Base-by-base conservation (phyloP, 2,888 invertebrate genomes). In the Lycia hirtaria region DNA sequence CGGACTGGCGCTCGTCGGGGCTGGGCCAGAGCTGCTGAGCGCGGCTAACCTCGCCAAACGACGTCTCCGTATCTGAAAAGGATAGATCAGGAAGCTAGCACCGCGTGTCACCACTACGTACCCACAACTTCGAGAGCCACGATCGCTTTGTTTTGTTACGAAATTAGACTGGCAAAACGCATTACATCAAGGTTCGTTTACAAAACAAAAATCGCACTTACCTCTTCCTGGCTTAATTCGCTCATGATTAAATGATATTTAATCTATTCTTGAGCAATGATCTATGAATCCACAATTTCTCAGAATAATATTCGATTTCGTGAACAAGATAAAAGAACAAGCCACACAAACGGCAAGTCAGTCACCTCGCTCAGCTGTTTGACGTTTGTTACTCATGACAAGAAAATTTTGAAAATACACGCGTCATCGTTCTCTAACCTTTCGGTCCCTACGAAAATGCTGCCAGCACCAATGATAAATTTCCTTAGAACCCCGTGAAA, bases 171-270 rank as follows among this genome's bases (percentile, higher is more conserved):
- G 80, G 76, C 86, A 85, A 87, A 87, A 87, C 86, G 88, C 83
- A 85, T 81, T 81, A 87, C 77, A 76, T 79, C 82, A 83, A 82
- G 81, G 78, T 80, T 79, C 85, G 83, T 85, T 80, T 80, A 85
- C 82, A 83, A 83, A 84, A 82, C 80, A 82, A 79, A 78, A 75
- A 77, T 73, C 68, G 64, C 64, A 92, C 95, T 94, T 92, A 96
- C 97, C 95, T 97, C 97, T 91, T 97, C 97, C 86, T 96, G 96
- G 81, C 95, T 96, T 73, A 97, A 93, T 93, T 97, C 97, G 92
- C 96, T 96, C 96, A 96, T 96, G 69, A 68, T 85, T 77, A 71
- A 70, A 66, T 35, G 65, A 65, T 72, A 67, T 65, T 70, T 77
- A 67, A 73, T 73, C 72, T 65, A 65, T 71, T 72, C 69, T 71